Base-by-base conservation (phyloP, 2,888 invertebrate genomes). In the Agrochola lychnidis region DNA sequence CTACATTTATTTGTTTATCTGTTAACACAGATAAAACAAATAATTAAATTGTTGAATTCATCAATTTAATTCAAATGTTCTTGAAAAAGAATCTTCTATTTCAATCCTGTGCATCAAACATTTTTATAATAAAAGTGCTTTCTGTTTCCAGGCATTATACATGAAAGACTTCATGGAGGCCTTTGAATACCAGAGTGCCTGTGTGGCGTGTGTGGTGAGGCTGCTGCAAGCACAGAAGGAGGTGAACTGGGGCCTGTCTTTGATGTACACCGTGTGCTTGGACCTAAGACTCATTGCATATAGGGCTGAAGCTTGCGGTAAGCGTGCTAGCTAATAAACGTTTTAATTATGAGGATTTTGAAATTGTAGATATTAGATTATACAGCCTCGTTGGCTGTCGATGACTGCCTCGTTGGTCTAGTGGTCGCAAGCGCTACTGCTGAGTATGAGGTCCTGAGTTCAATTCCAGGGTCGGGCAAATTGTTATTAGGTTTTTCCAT, bases 181-280 rank as follows among this genome's bases (percentile, higher is more conserved):
- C 0, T 99, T 98, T 91, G 97, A 97, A 82, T 97, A 98, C 83
- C 99, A 99, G 92, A 98, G 98, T 87, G 95, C 97, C 10, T 97
- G 98, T 87, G 98, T 98, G 0, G 98, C 98, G 86, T 97, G 97
- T 0, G 98, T 99, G 66, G 98, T 98, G 0, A 98, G 98, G 92
- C 97, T 99, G 73, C 96, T 99, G 68, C 99, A 99, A 93, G 96
- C 97, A 56, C 98, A 98, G 87, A 99, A 99, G 88, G 99, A 99
- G 87, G 99, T 99, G 90, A 99, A 99, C 94, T 99, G 99, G 99
- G 98, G 98, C 87, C 95, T 99, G n/a, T 98, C 99, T 0, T 97
- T 99, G 14, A 98, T 99, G 98, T 99, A 99, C 91, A 97, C 98
- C 0, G 97, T 99, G 22, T 99, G 99, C 89, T 97, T 99, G 25